Conservation (phyloP, 2,797 vertebrate genomes). For the Hypotaenidia philippensis region DNA sequence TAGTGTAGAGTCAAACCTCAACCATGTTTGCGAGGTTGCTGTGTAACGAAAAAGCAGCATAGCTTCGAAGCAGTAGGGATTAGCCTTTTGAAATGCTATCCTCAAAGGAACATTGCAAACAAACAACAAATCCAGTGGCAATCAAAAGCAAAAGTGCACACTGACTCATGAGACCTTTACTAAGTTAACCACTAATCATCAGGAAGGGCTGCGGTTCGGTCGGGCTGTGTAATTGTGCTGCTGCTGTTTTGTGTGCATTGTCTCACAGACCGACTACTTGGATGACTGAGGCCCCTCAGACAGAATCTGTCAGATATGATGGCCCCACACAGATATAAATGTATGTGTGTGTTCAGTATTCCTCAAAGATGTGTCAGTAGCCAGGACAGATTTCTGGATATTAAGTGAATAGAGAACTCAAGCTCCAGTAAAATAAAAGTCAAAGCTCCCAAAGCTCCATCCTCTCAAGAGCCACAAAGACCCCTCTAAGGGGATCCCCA, state of each 20-base stretch:
- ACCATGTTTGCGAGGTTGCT: background rate
- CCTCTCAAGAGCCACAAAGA: background rate
- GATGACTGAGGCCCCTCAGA: background rate
- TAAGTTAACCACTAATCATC: background rate
- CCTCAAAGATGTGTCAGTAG: background rate
- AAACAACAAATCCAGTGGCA: background rate
- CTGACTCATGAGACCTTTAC: background rate
- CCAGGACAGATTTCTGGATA: background rate
- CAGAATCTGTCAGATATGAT: background rate
- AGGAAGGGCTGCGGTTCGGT: background rate
- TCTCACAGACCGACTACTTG: background rate
- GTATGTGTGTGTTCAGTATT: background rate
- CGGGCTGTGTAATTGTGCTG: background rate
- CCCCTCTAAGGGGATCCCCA: background rate
- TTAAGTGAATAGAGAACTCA: background rate
- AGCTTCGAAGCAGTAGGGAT: background rate
- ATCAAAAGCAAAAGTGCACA: background rate
- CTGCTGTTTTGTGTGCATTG: background rate
- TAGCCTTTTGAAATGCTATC: conserved; percentile 18
- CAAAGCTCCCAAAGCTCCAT: background rate
- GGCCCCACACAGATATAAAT: background rate
- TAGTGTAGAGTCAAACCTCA: background rate
- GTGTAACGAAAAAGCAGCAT: background rate
- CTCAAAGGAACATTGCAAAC: background rate
- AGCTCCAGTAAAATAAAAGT: background rate